Base-by-base conservation (phyloP, 1,140 invertebrate genomes). In the Drosophila kepulauana region DNA sequence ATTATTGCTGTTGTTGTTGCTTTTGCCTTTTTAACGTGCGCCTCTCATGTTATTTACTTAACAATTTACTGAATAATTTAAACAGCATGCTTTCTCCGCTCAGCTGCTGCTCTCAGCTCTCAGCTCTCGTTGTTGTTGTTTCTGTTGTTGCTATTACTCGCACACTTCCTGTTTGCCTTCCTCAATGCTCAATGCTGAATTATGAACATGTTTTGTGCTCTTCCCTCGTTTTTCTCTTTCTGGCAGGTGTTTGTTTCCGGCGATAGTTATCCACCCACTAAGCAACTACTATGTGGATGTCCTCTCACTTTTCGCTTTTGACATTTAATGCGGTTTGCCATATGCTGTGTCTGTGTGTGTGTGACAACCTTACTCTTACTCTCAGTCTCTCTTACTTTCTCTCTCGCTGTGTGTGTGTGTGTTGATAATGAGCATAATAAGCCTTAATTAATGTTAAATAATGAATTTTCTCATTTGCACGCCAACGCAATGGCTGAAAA, bases 391-490 rank as follows among this genome's bases (percentile, higher is more conserved):
- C 43, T 46, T 25, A 25, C n/a, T 15, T 1, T 15, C 13, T 5
- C 2, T 45, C 11, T 15, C 20, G 41, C 43, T 45, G 58, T 57
- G 68, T 52, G 62, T 43, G 64, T 78, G 33, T 85, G 85, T 85
- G 86, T 89, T 89, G 81, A 89, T 89, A 89, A 89, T 89, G 85
- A 85, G 85, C 86, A 89, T 89, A 89, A 89, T 89, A 90, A 90
- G 85, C 85, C 86, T 85, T 89, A 89, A 89, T 89, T 89, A 89
- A 89, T 89, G 85, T 89, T 89, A 89, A 89, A 89, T 89, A 90
- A 89, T 89, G 78, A 89, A 89, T 89, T 89, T 89, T 89, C 85
- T 85, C 85, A 89, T 89, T 89, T 89, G 63, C 81, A 89, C 80
- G 70, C 85, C 80, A 70, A n/a, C 63, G 70, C 82, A 75, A 66